Evolutionary conservation across 2,113 vertebrate species (phyloP), one percentile per base, ranked within the genome.

Genomic region (Centropus bengalensis): DNA sequence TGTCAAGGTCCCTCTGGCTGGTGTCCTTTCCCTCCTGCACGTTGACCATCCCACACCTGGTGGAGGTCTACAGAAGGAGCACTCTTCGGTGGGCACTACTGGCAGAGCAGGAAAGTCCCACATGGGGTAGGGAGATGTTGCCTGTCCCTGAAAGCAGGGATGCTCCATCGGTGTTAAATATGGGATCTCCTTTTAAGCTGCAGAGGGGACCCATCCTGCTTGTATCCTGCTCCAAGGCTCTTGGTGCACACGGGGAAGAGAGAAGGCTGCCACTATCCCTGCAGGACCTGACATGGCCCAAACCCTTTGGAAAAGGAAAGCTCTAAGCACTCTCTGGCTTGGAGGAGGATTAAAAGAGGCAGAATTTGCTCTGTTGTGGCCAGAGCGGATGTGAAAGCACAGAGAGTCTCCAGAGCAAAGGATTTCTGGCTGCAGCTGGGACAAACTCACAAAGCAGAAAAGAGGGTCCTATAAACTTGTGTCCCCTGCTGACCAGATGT

Each of bases 401-500:
- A 42, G 63, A 27, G 8, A 52, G 45, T 83, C 88, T 58, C 68
- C 4, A 2, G 42, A 38, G 56, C 0, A 0, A 66, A 69, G 63
- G 20, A 69, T 33, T 88, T 59, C 90, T 20, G 17, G 47, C 86
- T 95, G 77, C 0, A 0, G n/a, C 42, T 71, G 89, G 62, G 83
- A 56, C 1, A 0, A 71, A 42, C 75, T 74, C 56, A 14, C 7
- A 2, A 33, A 0, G 12, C 47, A 67, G 38, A 30, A 24, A 49
- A 70, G 59, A 67, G n/a, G 69, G 49, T 84, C 68, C 71, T 12
- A 10, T 56, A 77, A 36, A 64, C 6, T 1, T 0, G 0, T 3
- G 10, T 75, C 83, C 74, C 74, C 89, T 92, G 93, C 36, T 58
- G 77, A 68, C 49, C 89, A 93, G 81, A 86, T 89, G 78, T 71